A percentile compares a stretch with the other conserved stretches of the same genome.
These are phyloP conservation scores for Laterallus jamaicensis DNA, from an alignment of 2,113 vertebrate species.

Conservation along the genomic window DNA sequence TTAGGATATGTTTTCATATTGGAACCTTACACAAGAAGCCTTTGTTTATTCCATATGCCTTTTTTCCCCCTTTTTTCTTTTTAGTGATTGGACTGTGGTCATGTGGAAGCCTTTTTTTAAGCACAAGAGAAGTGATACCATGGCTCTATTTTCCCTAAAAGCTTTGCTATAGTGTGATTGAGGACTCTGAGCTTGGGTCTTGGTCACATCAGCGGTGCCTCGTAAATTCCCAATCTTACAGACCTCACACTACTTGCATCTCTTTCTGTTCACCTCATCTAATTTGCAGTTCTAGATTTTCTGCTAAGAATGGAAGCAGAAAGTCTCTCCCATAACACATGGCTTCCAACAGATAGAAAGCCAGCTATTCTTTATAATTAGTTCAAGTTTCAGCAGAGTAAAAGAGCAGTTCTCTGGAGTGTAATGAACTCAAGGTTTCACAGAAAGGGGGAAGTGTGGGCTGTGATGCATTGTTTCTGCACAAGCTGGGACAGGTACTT, in stretches of 20 bases:
- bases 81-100: background rate
- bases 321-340: background rate
- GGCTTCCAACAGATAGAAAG: background rate
- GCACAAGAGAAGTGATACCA: background rate
- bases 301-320: background rate
- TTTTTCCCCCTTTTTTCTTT: background rate
- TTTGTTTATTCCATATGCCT: background rate
- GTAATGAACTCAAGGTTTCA: background rate
- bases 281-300: background rate
- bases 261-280: background rate
- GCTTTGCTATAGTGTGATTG: background rate
- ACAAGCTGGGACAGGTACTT: background rate
- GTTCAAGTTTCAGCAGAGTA: background rate
- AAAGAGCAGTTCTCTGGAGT: background rate
- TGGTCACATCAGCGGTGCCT: accelerated
- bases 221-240: background rate
- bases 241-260: background rate
- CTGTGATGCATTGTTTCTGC: background rate
- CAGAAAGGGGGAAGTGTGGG: background rate
- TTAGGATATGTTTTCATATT: background rate
- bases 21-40: background rate
- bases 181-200: background rate
- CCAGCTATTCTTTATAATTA: background rate
- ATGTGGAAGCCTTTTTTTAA: background rate
- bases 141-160: background rate